Conservation (phyloP, 1,140 invertebrate species). For the Papilio polytes region DNA sequence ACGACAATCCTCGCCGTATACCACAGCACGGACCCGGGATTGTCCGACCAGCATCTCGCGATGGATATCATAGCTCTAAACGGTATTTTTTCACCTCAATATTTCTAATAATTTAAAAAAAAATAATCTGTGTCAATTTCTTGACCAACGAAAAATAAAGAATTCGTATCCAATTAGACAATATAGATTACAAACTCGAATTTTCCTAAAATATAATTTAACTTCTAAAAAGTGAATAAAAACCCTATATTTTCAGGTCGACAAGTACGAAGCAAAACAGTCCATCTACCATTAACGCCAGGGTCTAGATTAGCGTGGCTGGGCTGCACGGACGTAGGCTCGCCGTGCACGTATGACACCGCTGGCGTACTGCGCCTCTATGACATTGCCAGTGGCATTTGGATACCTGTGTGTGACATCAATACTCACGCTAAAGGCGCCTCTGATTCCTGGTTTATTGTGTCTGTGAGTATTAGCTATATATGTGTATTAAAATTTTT, state of each 20-base stretch:
- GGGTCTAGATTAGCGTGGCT: conserved; percentile 90
- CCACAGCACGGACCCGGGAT: conserved; percentile 85
- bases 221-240: not conserved
- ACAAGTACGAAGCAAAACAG: conserved; percentile 81
- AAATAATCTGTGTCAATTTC: too few species aligned
- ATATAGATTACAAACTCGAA: too few species aligned
- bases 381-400: conserved; percentile 86
- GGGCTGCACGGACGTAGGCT: conserved; percentile 92
- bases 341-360: conserved; percentile 87
- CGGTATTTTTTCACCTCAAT: conserved; percentile 38
- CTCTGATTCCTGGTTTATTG: conserved; percentile 77
- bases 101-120: too few species aligned
- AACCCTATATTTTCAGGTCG: conserved; percentile 52
- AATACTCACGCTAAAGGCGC: conserved; percentile 85
- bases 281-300: conserved; percentile 88
- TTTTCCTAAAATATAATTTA: too few species aligned
- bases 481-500: too few species aligned
- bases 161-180: too few species aligned
- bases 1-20: conserved; percentile 91
- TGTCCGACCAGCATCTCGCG: conserved; percentile 85
- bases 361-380: conserved; percentile 88
- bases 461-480: conserved; percentile 65
- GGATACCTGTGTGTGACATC: conserved; percentile 92
- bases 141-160: too few species aligned
- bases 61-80: conserved; percentile 79